These are phyloP conservation scores for Elephantulus edwardii DNA, from an alignment of 2,113 vertebrate genomes.

Conservation along the genomic window DNA sequence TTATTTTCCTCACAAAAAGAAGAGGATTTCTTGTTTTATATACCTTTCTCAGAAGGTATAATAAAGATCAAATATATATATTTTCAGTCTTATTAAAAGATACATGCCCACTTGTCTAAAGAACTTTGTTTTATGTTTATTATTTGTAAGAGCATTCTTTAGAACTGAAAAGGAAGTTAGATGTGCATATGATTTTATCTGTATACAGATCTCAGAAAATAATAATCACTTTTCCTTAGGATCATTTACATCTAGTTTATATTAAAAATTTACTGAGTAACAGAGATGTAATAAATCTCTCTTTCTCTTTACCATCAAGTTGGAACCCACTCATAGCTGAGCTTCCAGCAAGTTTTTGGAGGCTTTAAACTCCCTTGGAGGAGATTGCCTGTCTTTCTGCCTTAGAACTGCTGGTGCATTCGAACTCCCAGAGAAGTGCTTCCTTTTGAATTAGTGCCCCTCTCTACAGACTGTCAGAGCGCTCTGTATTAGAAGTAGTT, in stretches of 20 bases:
- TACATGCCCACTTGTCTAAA: neutral
- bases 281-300: too few species aligned
- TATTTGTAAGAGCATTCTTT: conserved; percentile 12
- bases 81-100: neutral
- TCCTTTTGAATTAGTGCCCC: too few species aligned
- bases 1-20: neutral
- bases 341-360: too few species aligned
- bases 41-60: neutral
- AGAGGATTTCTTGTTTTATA: neutral
- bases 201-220: neutral
- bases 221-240: neutral
- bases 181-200: neutral
- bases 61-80: neutral
- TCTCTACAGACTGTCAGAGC: too few species aligned
- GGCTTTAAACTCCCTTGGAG: too few species aligned
- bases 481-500: neutral
- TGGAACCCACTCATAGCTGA: too few species aligned
- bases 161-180: neutral
- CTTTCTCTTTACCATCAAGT: too few species aligned
- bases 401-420: too few species aligned
- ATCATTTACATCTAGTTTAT: neutral
- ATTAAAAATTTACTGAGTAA: neutral
- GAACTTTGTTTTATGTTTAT: neutral
- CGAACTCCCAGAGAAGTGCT: too few species aligned
- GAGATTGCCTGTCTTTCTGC: too few species aligned